Evolutionary conservation across 2,888 invertebrate genomes (phyloP), one percentile per base, ranked within the genome.

Genomic region (Slavum lentiscoides): DNA sequence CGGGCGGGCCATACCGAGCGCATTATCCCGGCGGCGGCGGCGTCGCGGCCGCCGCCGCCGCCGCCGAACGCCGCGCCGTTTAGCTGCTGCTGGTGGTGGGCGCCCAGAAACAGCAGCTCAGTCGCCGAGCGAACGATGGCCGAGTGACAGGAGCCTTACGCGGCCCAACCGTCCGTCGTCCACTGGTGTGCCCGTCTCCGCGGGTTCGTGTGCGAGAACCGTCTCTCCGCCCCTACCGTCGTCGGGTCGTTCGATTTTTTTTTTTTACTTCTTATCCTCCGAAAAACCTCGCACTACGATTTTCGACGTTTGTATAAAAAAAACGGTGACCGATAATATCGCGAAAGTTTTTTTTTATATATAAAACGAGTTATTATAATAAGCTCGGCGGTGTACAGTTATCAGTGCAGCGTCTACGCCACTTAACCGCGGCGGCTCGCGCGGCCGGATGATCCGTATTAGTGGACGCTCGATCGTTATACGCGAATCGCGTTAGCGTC

Each of bases 51-150:
- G 43, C 43, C 43, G 43, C 43, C 43, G 43, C 43, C 43, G 43
- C 43, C 11, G 11, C 43, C 43, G 77, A 76, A 76, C 76, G 61
- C 70, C 69, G 77, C 69, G 61, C 70, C 62, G 70, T 62, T 77
- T 77, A 77, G 77, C 77, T 77, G 43, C 43, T 43, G 30, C 43
- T 43, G 69, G 69, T 77, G 69, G 77, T 30, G 30, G 30, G 70
- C 77, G 39, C 77, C 77, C 70, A 80, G 77, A 64, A 75, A 70
- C 77, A 70, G 69, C 77, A 80, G 69, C 77, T 80, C 77, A 80
- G 77, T 80, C 77, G 77, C 77, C 64, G 77, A 70, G 70, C 77
- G 77, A 80, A 70, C 77, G 69, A 80, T 70, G 77, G 77, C 70
- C 77, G 62, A 70, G 77, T 80, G 77, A 70, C 70, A 13, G 13